phyloP scores from a whole-genome alignment of 2,888 invertebrate genomes.

The Drosophila anomalata region DNA sequence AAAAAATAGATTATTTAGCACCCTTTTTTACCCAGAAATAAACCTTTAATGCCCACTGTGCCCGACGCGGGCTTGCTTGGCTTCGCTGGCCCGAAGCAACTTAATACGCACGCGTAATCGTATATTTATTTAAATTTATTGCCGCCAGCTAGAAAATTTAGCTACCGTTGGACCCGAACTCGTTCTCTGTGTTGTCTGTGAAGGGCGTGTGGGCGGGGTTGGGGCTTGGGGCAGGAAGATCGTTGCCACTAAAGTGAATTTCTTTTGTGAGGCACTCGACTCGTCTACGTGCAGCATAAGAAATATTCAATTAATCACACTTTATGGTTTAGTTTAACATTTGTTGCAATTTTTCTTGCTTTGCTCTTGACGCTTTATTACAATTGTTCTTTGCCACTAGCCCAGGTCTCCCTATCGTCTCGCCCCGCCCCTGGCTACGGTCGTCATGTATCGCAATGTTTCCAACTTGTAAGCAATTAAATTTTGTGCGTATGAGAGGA shows the following conservation, averaged over 20 bases:
- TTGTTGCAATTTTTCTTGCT: slow-evolving; percentile 79
- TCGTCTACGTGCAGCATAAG: slow-evolving; percentile 59
- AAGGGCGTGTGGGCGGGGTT: neutral
- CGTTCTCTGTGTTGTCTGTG: slow-evolving; percentile 9
- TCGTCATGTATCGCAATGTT: slow-evolving; percentile 58
- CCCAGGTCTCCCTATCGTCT: slow-evolving; percentile 28
- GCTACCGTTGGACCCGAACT: slow-evolving; percentile 43
- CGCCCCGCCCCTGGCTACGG: slow-evolving; percentile 13
- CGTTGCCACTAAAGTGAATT: slow-evolving; percentile 39
- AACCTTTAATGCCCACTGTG: neutral
- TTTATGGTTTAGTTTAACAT: slow-evolving; percentile 78
- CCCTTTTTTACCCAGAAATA: neutral
- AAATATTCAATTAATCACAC: slow-evolving; percentile 79
- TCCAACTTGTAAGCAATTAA: slow-evolving; percentile 77
- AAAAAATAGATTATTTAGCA: neutral
- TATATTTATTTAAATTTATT: slow-evolving; percentile 81
- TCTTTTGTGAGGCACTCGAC: slow-evolving; percentile 42
- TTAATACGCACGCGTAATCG: slow-evolving; percentile 80
- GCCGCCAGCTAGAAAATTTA: slow-evolving; percentile 64
- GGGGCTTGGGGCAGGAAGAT: slow-evolving; percentile 6
- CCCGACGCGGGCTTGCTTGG: slow-evolving; percentile 32
- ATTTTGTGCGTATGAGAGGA: slow-evolving; percentile 53
- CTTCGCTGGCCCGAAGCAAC: slow-evolving; percentile 64
- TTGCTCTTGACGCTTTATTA: slow-evolving; percentile 73
- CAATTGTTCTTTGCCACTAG: slow-evolving; percentile 63